A percentile compares a stretch with the other conserved stretches of the same genome.
phyloP scores from a whole-genome alignment of 2,113 vertebrate genomes.

The Tonatia bakeri region DNA sequence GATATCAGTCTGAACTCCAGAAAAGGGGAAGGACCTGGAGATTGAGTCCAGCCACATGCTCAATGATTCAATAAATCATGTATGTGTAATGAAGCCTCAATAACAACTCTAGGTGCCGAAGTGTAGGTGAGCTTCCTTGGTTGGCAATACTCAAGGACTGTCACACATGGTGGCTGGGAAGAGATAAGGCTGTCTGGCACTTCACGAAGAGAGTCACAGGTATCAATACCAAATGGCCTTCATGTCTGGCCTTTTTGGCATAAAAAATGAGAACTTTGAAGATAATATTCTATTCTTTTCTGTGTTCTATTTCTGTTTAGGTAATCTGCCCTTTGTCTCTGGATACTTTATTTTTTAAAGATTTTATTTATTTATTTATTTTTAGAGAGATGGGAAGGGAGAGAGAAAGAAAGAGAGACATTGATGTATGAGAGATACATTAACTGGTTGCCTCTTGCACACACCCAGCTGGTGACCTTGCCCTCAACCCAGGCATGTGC shows the following conservation, averaged over 20 bases:
- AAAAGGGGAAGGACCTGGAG: background rate
- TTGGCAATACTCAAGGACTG: background rate
- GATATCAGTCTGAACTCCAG: background rate
- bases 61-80: background rate
- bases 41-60: background rate
- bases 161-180: background rate
- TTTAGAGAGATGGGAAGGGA: too few species aligned
- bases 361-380: too few species aligned
- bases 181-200: background rate
- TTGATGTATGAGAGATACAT: too few species aligned
- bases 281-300: background rate
- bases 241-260: background rate
- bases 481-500: too few species aligned
- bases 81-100: background rate
- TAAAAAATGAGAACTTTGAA: background rate
- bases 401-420: too few species aligned
- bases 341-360: background rate
- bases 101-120: background rate
- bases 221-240: background rate
- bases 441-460: too few species aligned
- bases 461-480: too few species aligned
- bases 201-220: background rate
- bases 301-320: background rate
- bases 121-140: background rate
- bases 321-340: background rate